Conservation (phyloP, 2,113 vertebrate species). For the Myrmophylax atrothorax region DNA sequence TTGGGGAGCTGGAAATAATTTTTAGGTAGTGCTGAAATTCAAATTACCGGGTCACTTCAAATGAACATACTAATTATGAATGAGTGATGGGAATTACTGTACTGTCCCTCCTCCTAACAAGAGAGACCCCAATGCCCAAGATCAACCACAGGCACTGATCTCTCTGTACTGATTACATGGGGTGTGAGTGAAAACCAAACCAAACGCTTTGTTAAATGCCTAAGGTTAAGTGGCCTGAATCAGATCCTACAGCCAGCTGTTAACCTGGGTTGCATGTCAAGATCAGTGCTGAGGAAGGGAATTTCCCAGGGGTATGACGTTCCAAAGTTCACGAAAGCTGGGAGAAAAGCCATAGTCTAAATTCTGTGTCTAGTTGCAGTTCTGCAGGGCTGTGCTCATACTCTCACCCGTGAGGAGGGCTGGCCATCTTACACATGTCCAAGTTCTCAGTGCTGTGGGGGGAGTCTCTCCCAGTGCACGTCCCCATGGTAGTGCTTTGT, state of each 20-base stretch:
- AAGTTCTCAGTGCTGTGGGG: neutral
- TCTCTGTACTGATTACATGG: neutral
- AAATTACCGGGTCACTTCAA: neutral
- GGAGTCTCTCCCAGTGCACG: neutral
- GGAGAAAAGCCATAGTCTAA: neutral
- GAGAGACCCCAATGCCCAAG: neutral
- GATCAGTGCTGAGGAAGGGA: neutral
- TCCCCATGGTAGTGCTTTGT: neutral
- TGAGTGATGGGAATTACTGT: neutral
- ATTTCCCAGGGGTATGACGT: neutral
- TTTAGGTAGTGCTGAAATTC: neutral
- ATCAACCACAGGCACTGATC: neutral
- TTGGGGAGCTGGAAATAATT: neutral
- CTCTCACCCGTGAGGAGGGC: fast-evolving
- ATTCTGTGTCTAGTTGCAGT: neutral
- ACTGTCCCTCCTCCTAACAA: neutral
- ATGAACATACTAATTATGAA: neutral
- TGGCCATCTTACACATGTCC: fast-evolving
- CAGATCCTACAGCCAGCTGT: neutral
- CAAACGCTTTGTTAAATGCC: neutral
- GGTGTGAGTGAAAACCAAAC: neutral
- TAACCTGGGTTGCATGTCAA: neutral
- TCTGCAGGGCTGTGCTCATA: neutral
- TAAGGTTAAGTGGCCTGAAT: neutral
- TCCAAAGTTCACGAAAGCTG: neutral